These are phyloP conservation scores for Probaryconus sp. DNA, from an alignment of 1,140 invertebrate species.

Conservation along the genomic window DNA sequence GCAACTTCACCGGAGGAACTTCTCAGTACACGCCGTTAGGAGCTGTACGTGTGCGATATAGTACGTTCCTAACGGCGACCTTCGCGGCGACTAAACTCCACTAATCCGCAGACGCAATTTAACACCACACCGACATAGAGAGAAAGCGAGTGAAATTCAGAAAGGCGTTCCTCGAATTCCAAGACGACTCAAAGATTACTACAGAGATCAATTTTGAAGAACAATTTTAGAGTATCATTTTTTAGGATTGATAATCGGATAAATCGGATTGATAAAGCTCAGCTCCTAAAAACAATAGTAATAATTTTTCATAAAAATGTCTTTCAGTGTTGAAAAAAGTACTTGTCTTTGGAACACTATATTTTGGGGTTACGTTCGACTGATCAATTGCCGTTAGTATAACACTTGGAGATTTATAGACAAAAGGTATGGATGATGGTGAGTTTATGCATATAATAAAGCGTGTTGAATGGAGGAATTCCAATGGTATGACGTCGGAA, in stretches of 20 bases:
- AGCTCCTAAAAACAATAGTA: too few species aligned
- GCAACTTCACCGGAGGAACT: conserved; percentile 51
- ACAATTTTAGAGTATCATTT: too few species aligned
- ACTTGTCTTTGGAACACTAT: too few species aligned
- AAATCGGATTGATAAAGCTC: too few species aligned
- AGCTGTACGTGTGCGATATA: conserved; percentile 34
- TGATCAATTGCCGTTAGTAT: too few species aligned
- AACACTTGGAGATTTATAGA: too few species aligned
- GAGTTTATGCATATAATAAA: conserved; percentile 24
- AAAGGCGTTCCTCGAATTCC: conserved; percentile 55
- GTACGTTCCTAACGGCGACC: conserved; percentile 46
- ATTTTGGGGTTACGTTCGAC: too few species aligned
- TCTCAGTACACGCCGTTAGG: conserved; percentile 37
- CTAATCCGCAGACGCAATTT: conserved; percentile 68
- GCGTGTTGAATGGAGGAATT: conserved; percentile 26
- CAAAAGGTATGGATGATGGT: neutral
- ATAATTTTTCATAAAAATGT: too few species aligned
- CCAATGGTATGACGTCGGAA: conserved; percentile 26
- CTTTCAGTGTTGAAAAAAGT: too few species aligned
- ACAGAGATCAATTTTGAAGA: too few species aligned
- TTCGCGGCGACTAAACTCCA: conserved; percentile 59
- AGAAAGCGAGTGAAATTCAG: conserved; percentile 32
- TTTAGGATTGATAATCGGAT: too few species aligned
- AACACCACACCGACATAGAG: conserved; percentile 34
- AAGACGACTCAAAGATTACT: conserved; percentile 62